Percentiles rank a stretch among this genome's conserved stretches.
These are phyloP conservation scores for Drosophila lutescens DNA, from an alignment of 2,888 invertebrate genomes.

Conservation along the genomic window DNA sequence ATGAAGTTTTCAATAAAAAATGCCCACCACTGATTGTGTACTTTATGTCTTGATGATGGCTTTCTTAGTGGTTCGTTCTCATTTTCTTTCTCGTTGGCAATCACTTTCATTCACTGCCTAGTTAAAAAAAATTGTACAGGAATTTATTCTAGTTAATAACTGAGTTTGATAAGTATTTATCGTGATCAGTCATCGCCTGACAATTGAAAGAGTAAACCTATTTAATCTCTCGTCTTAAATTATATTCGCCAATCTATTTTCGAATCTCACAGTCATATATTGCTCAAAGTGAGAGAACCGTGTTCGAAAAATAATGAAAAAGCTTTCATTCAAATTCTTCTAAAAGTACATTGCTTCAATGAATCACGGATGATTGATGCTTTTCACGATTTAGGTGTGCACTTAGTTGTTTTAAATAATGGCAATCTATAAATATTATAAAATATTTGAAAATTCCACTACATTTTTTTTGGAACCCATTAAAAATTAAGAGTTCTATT, in stretches of 20 bases:
- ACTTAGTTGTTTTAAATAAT: background rate
- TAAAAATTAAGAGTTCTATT: background rate
- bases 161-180: background rate
- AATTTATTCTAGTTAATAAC: no score
- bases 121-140: no score
- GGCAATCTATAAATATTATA: background rate
- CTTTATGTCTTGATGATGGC: slow-evolving; percentile 8
- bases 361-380: slow-evolving; percentile 22
- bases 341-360: slow-evolving; percentile 10
- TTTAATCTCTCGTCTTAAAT: slow-evolving; percentile 9
- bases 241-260: slow-evolving; percentile 22
- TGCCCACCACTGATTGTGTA: slow-evolving; percentile 13
- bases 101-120: background rate
- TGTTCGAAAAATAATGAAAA: slow-evolving; percentile 16
- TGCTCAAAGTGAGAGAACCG: slow-evolving; percentile 1
- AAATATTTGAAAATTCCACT: no score
- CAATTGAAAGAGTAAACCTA: slow-evolving; percentile 10
- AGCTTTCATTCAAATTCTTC: slow-evolving; percentile 17
- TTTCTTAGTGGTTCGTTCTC: background rate
- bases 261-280: slow-evolving; percentile 20
- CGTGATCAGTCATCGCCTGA: slow-evolving; percentile 15
- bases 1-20: slow-evolving; percentile 22
- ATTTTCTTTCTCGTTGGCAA: background rate
- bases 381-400: background rate
- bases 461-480: background rate